Conservation (phyloP, 2,888 invertebrate species). For the Caradrina kadenii region DNA sequence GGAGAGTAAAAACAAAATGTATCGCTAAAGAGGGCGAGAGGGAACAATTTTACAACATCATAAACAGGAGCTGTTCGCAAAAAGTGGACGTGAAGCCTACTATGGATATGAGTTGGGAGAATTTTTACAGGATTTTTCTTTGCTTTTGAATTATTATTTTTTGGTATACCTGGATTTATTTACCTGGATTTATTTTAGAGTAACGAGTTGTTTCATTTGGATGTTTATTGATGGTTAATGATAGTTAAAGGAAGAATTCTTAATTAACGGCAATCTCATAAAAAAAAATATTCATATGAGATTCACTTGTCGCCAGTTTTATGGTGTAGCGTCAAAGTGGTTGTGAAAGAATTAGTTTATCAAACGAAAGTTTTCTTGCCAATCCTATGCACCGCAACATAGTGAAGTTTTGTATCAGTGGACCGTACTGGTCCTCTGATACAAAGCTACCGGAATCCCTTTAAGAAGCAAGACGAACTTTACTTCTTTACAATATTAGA, state of each 20-base stretch:
- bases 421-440: too few species aligned
- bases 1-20: conserved; percentile 54
- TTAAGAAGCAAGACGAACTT: too few species aligned
- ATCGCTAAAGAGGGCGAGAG: conserved; percentile 49
- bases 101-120: conserved; percentile 13
- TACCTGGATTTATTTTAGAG: background rate
- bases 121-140: conserved; percentile 19
- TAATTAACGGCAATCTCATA: background rate
- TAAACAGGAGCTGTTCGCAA: conserved; percentile 55
- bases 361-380: too few species aligned
- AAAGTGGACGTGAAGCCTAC: conserved; percentile 40
- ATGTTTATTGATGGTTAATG: background rate
- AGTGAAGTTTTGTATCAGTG: too few species aligned
- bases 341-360: too few species aligned
- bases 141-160: background rate
- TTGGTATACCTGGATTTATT: too few species aligned
- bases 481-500: too few species aligned
- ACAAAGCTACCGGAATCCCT: too few species aligned
- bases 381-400: too few species aligned
- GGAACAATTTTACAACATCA: conserved; percentile 57
- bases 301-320: too few species aligned
- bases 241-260: background rate
- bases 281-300: background rate
- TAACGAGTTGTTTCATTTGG: background rate
- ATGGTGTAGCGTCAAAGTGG: too few species aligned